phyloP scores from a whole-genome alignment of 2,113 vertebrate species.

The Apodemus speciosus region DNA sequence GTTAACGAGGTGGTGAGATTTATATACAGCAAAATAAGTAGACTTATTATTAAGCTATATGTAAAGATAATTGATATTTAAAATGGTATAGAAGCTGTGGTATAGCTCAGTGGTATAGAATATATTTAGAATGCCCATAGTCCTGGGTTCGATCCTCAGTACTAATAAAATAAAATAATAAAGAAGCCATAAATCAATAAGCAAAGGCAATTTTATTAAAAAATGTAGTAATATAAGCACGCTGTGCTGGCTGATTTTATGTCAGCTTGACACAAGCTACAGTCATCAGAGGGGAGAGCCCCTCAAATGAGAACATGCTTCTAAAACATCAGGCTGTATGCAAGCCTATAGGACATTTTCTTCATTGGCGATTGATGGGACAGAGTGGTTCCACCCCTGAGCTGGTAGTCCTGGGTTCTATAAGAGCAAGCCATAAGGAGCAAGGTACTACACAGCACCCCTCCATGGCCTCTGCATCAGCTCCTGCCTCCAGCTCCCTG shows the following conservation, averaged over 20 bases:
- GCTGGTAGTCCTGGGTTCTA: not conserved
- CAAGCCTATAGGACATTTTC: not conserved
- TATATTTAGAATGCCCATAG: not conserved
- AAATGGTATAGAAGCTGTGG: not conserved
- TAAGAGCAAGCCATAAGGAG: not conserved
- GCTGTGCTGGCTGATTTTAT: not conserved
- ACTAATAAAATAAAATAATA: conserved; percentile 8
- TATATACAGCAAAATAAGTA: not conserved
- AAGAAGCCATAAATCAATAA: conserved; percentile 1
- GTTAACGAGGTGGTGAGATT: not conserved
- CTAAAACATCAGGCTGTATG: not conserved
- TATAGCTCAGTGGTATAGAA: not conserved
- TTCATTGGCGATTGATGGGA: not conserved
- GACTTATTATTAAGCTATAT: not conserved
- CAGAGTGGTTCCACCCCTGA: not conserved
- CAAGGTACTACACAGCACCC: not conserved
- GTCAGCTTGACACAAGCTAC: not conserved
- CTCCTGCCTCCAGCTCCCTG: not conserved
- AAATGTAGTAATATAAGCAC: not conserved
- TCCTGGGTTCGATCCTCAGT: not conserved
- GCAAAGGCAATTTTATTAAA: conserved; percentile 3
- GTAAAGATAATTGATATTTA: not conserved
- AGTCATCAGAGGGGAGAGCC: not conserved
- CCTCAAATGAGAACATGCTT: not conserved
- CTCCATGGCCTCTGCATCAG: not conserved